phyloP scores from a whole-genome alignment of 92 coral and sea anemone species.

The Anthopleura xanthogrammica region DNA sequence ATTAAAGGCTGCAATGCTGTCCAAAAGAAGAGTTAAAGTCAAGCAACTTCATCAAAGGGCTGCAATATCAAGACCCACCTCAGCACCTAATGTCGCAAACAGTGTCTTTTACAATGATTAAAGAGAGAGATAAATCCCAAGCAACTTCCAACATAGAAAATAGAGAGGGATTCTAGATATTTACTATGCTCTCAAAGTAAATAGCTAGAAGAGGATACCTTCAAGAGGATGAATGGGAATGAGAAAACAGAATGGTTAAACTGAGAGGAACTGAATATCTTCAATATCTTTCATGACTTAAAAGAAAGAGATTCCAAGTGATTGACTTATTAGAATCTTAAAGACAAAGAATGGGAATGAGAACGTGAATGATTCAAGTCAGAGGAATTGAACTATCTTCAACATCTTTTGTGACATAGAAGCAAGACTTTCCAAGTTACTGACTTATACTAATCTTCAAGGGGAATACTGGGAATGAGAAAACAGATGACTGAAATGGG shows the following conservation, averaged over 20 bases:
- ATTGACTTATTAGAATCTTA: not conserved
- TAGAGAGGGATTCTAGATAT: too few species aligned
- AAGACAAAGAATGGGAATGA: not conserved
- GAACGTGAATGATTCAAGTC: not conserved
- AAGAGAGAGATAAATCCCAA: not conserved
- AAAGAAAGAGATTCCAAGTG: not conserved
- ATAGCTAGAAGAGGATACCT: too few species aligned
- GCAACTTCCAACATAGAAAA: not conserved
- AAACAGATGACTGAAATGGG: too few species aligned
- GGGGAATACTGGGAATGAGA: too few species aligned
- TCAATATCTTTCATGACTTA: not conserved
- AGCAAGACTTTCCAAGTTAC: too few species aligned
- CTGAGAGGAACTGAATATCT: too few species aligned
- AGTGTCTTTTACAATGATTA: slow-evolving; percentile 41
- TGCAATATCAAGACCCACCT: slow-evolving; percentile 38
- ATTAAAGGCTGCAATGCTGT: slow-evolving; percentile 73
- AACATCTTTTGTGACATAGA: too few species aligned
- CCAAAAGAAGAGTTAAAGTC: slow-evolving; percentile 66
- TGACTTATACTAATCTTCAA: too few species aligned
- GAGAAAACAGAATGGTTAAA: not conserved
- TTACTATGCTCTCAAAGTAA: too few species aligned
- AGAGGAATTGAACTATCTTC: too few species aligned
- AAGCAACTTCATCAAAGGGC: slow-evolving; percentile 43
- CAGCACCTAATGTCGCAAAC: slow-evolving; percentile 27
- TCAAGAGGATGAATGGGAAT: not conserved